Evolutionary conservation across 2,888 invertebrate species (phyloP), one percentile per base, ranked within the genome.

Genomic region (Alsophila aescularia): DNA sequence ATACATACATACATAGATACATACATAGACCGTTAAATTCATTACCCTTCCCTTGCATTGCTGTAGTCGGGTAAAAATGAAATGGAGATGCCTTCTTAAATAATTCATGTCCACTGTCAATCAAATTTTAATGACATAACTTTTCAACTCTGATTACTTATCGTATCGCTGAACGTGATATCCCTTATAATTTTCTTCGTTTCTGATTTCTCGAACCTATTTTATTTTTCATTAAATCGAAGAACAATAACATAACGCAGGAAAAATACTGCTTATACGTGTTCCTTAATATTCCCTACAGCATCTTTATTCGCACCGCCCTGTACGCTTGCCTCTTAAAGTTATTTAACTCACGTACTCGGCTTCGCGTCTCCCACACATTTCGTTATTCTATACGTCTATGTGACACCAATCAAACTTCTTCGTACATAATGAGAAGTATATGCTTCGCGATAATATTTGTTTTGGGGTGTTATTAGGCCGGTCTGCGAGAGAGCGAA

Each of bases 121-220:
- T 79, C 72, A 69, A 76, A 71, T 75, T 75, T 78, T 75, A 72
- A 79, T 70, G 70, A 62, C 65, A 55, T 52, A 66, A 66, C 74
- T 76, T 75, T 75, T 73, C 67, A 73, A 73, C 70, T 77, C 70
- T 77, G 74, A 75, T 79, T 81, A 77, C 69, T 65, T 69, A 73
- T 70, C 66, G 63, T 69, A 73, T 70, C 66, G 63, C 52, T 36
- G 67, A 62, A 75, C 81, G 79, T 79, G 81, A 71, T 65, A 52
- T 70, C 56, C 72, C 65, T 67, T 61, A 73, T 64, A 75, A 73
- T 62, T 52, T 62, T 61, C 31, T 36, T 29, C 45, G 18, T 43
- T 8, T 32, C 36, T 14, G 18, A 27, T 36, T 15, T 40, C 13
- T 43, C 15, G 31, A 51, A 49, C 31, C 32, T 43, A 56, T 60